Percentiles rank a stretch among this genome's conserved stretches.
Conservation (phyloP, 2,888 invertebrate genomes). For the Timema cristinae region DNA sequence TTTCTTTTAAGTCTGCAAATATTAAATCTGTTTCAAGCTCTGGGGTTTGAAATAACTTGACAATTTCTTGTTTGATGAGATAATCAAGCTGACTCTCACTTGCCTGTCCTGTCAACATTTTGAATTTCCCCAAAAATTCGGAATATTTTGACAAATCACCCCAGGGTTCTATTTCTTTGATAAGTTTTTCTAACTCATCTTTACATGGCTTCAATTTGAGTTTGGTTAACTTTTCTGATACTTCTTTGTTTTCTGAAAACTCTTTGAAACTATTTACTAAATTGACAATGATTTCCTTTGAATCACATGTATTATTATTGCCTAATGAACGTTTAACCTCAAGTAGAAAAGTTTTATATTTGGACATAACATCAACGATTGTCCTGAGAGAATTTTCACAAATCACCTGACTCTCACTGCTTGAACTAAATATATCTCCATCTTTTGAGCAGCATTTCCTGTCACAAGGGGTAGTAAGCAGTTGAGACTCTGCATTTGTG, state of each 20-base stretch:
- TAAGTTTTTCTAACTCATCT: conserved; percentile 7
- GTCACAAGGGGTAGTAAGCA: background rate
- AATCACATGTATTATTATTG: background rate
- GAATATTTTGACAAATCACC: conserved; percentile 2
- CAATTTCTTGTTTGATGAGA: conserved; percentile 2
- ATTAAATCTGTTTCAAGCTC: background rate
- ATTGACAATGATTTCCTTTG: background rate
- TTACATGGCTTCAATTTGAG: conserved; percentile 1
- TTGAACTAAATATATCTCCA: background rate
- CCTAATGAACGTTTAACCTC: background rate
- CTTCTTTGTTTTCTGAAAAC: background rate
- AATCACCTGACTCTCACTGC: background rate
- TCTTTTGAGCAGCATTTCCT: background rate
- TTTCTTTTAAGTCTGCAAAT: conserved; percentile 7
- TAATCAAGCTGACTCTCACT: conserved; percentile 12
- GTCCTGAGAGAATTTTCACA: background rate
- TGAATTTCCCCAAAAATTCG: conserved; percentile 4
- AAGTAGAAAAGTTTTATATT: background rate
- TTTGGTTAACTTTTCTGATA: background rate
- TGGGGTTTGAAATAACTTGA: background rate
- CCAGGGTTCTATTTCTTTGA: conserved; percentile 9
- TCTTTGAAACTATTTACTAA: background rate
- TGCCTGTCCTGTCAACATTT: conserved; percentile 10
- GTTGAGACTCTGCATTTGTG: conserved; percentile 10
- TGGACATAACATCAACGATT: background rate